These are phyloP conservation scores for Hippocampus kuda DNA, from an alignment of 2,797 vertebrate species.

Conservation along the genomic window DNA sequence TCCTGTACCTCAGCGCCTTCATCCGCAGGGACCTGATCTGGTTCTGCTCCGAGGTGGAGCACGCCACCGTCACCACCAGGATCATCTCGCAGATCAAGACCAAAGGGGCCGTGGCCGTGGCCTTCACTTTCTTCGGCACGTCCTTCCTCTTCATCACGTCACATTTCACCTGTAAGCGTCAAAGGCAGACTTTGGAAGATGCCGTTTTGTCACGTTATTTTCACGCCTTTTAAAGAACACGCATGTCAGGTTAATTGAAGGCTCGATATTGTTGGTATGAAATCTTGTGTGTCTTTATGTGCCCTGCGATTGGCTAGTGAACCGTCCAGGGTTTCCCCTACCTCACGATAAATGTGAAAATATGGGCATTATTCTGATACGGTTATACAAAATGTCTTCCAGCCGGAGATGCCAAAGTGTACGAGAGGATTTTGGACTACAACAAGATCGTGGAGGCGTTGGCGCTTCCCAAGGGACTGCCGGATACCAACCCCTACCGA, in stretches of 20 bases:
- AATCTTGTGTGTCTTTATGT: too few relatives aligned
- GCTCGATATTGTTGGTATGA: too few relatives aligned
- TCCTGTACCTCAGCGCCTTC: constrained; percentile 85
- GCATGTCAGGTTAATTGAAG: not conserved
- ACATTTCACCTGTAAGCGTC: constrained; percentile 90
- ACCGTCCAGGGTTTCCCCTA: not conserved
- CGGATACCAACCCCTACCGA: constrained; percentile 90
- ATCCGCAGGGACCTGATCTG: constrained; percentile 93
- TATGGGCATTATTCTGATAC: not conserved
- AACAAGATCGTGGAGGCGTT: constrained; percentile 88
- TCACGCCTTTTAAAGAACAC: not conserved
- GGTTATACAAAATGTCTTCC: constrained; percentile 16
- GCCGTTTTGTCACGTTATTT: not conserved
- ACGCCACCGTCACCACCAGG: constrained; percentile 87
- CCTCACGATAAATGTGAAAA: not conserved
- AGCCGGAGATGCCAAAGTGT: constrained; percentile 93
- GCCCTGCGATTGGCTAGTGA: too few relatives aligned
- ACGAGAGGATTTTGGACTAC: constrained; percentile 88
- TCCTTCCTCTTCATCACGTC: constrained; percentile 98
- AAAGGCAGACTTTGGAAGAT: not conserved
- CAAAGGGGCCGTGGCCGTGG: constrained; percentile 86
- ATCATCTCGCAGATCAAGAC: constrained; percentile 98
- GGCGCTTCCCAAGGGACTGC: constrained; percentile 80
- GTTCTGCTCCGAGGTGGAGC: constrained; percentile 99
- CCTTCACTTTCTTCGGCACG: constrained; percentile 93